Base-by-base conservation (phyloP, 37 sponge, comb jelly and placozoan species). In the Chondrosia reniformis region DNA sequence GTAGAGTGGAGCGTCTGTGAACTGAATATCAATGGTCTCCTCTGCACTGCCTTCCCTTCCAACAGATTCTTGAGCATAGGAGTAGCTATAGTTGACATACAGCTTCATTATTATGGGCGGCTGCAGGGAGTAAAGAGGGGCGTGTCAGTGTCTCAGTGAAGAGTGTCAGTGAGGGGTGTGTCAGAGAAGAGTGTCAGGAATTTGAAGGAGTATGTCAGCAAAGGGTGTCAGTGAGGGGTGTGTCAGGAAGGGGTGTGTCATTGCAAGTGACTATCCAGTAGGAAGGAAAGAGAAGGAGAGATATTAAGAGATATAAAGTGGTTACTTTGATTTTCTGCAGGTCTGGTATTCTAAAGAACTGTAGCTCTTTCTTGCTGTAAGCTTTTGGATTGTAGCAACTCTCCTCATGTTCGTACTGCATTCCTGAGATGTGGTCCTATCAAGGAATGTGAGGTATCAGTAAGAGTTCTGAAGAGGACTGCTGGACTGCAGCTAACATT, bases 281-380 rank as follows among this genome's bases (percentile, higher is more conserved):
- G 52, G 52, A 10, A 49, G 52, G 52, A 15, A 19, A 15, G 10
- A 49, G 10, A 15, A 15, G 10, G 52, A 19, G 52, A 49, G 52
- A 15, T 19, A 15, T 49, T n/a, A n/a, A 49, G 15, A 49, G 10
- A 49, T 49, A 15, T 10, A 10, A 49, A 19, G 52, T 49, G 52
- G 4, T 65, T 27, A 91, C 91, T 40, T 46, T 76, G 24, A 91
- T 73, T 54, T 91, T 91, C 69, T 91, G 92, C 1, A 91, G 33
- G 54, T 84, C 88, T 41, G 82, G 79, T 7, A 91, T 87, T 52
- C 65, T 80, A 52, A 87, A 84, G 36, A 87, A 84, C 39, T 78
- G 41, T 13, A 91, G 64, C 15, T 87, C 84, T 27, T 80, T 84
- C 37, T 80, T 77, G 1, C 67, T 38, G 36, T 22, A 43, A 24